Conservation (phyloP, 2,797 vertebrate genomes). For the Pelodytes ibericus region DNA sequence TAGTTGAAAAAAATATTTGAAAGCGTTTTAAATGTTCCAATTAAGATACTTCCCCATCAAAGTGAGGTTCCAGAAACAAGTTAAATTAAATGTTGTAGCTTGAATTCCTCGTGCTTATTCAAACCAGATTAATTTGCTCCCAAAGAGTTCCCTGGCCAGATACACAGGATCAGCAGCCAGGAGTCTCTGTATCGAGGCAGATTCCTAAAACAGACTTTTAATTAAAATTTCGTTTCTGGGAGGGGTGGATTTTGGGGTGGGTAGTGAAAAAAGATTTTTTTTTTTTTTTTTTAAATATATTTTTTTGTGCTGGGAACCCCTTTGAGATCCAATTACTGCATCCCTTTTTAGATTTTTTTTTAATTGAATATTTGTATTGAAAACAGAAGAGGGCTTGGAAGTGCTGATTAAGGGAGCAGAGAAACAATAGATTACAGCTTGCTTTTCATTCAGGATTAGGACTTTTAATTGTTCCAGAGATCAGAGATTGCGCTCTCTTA, state of each 20-base stretch:
- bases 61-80: conserved; percentile 4
- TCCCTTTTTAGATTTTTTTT: conserved; percentile 63
- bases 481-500: conserved; percentile 55
- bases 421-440: conserved; percentile 62
- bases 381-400: conserved; percentile 61
- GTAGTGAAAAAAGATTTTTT: conserved; percentile 34
- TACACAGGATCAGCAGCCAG: conserved; percentile 17
- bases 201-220: conserved; percentile 56
- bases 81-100: conserved; percentile 4
- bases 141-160: conserved; percentile 27
- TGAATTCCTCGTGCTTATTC: conserved; percentile 44
- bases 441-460: conserved; percentile 71
- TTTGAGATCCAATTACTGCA: conserved; percentile 66
- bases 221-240: conserved; percentile 51
- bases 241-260: conserved; percentile 20
- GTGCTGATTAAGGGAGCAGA: conserved; percentile 59
- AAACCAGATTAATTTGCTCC: conserved; percentile 41
- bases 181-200: conserved; percentile 22
- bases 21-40: conserved; percentile 20
- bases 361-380: conserved; percentile 74
- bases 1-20: too few relatives aligned
- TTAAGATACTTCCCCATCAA: conserved; percentile 36
- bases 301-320: conserved; percentile 48
- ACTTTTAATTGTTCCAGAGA: conserved; percentile 64
- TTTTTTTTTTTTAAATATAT: conserved; percentile 13